A percentile compares a stretch with the other conserved stretches of the same genome.
phyloP scores from a whole-genome alignment of 2,888 invertebrate genomes.

The Lysandra bellargus region DNA sequence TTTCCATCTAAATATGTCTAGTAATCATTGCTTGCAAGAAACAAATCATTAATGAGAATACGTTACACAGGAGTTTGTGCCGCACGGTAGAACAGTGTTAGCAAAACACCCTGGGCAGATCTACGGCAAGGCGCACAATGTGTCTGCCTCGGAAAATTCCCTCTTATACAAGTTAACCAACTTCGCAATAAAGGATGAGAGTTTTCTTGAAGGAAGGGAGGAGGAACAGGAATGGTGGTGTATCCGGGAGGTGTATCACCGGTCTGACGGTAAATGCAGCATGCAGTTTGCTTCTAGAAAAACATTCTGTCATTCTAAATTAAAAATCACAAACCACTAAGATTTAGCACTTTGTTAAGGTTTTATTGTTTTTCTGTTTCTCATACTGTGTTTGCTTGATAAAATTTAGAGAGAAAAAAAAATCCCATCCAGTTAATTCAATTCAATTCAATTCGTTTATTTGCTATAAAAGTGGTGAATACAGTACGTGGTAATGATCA shows the following conservation, averaged over 20 bases:
- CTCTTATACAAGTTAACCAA: conserved; percentile 87
- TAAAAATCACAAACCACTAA: too few species aligned
- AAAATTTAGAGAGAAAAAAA: too few species aligned
- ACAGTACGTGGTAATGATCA: too few species aligned
- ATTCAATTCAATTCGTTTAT: too few species aligned
- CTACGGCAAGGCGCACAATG: conserved; percentile 71
- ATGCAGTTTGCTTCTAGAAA: not conserved
- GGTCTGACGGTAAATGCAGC: conserved; percentile 51
- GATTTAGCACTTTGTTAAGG: too few species aligned
- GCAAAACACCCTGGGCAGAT: conserved; percentile 87
- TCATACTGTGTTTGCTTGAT: too few species aligned
- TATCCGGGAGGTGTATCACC: conserved; percentile 67
- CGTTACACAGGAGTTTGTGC: conserved; percentile 87
- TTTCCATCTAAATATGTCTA: too few species aligned
- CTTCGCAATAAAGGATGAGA: conserved; percentile 86
- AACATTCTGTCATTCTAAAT: too few species aligned
- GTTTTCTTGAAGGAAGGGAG: conserved; percentile 80
- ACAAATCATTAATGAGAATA: not conserved
- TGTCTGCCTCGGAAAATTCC: conserved; percentile 82
- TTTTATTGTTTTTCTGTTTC: too few species aligned
- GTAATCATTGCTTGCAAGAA: too few species aligned
- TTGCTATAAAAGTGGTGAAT: too few species aligned
- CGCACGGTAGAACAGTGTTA: conserved; percentile 91
- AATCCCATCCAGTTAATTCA: too few species aligned
- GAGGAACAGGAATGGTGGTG: conserved; percentile 80